These are phyloP conservation scores for Oxytorus armatus DNA, from an alignment of 2,888 invertebrate genomes.

Conservation along the genomic window DNA sequence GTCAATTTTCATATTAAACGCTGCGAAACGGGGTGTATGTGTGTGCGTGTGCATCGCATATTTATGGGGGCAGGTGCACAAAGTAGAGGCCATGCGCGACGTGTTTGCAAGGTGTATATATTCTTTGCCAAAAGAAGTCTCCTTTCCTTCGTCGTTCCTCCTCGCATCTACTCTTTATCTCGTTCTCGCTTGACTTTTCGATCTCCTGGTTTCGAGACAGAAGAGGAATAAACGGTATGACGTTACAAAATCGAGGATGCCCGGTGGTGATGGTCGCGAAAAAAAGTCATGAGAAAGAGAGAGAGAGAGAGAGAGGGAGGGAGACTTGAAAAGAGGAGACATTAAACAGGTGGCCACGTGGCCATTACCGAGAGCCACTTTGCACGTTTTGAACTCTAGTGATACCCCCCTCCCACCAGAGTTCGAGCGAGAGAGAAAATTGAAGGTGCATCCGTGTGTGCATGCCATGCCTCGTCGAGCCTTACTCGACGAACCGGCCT, in stretches of 20 bases:
- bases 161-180: slow-evolving; percentile 26
- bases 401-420: not conserved
- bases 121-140: slow-evolving; percentile 35
- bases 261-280: not conserved
- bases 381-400: slow-evolving; percentile 51
- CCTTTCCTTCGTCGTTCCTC: slow-evolving; percentile 12
- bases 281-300: slow-evolving; percentile 4
- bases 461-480: slow-evolving; percentile 45
- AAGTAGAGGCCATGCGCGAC: slow-evolving; percentile 27
- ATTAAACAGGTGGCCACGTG: slow-evolving; percentile 71
- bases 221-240: not conserved
- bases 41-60: not conserved
- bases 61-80: slow-evolving; percentile 58
- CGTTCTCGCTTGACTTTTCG: slow-evolving; percentile 25
- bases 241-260: slow-evolving; percentile 25
- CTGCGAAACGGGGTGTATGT: not conserved
- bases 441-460: slow-evolving; percentile 52
- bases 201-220: not conserved
- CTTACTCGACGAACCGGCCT: slow-evolving; percentile 16
- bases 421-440: not conserved
- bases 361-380: slow-evolving; percentile 67
- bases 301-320: not conserved
- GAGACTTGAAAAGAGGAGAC: slow-evolving; percentile 38
- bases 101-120: slow-evolving; percentile 57
- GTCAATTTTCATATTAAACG: not conserved